Base-by-base conservation (phyloP, 2,888 invertebrate genomes). In the Timema cristinae region DNA sequence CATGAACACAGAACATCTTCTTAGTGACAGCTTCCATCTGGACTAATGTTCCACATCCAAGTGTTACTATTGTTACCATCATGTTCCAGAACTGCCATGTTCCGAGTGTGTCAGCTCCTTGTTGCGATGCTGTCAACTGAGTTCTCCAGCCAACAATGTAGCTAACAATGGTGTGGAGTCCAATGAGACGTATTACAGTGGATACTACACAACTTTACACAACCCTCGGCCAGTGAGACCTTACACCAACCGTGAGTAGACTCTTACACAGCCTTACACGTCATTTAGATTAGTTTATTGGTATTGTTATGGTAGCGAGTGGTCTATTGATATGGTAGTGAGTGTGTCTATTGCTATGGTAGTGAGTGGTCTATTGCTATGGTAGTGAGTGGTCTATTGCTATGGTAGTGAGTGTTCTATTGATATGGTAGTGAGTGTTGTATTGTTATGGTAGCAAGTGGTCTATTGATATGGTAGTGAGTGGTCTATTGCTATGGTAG, bases 61-160 rank as follows among this genome's bases (percentile, higher is more conserved):
- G n/a, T n/a, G n/a, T 32, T 32, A 32, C 32, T 4, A 32, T 32
- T 32, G 32, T 32, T 32, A 1, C 32, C 4, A 32, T 32, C 32
- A 32, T 32, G 32, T 32, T 32, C 32, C 32, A 32, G 32, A 63
- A 7, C 75, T 76, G 82, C 84, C 88, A 13, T 89, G 89, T 77
- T 87, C 88, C 13, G 88, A 88, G 67, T 89, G 89, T 79, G 88
- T 89, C 68, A 88, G 88, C 1, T 89, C 89, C 6, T 79, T 89
- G 74, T 88, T 88, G 77, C 82, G 89, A 52, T 89, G 88, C 79
- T 89, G 89, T 77, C 83, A 87, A 69, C 76, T 82, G 50, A 79
- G 79, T 75, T 51, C 15, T 50, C 66, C 71, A 11, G 51, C 15
- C 49, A 16, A 49, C 50, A 48, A 15, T 32, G 52, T 54, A 11